Percentiles rank a stretch among this genome's conserved stretches.
Evolutionary conservation across 2,888 invertebrate species (phyloP).

Genomic region (Perdita meconis): DNA sequence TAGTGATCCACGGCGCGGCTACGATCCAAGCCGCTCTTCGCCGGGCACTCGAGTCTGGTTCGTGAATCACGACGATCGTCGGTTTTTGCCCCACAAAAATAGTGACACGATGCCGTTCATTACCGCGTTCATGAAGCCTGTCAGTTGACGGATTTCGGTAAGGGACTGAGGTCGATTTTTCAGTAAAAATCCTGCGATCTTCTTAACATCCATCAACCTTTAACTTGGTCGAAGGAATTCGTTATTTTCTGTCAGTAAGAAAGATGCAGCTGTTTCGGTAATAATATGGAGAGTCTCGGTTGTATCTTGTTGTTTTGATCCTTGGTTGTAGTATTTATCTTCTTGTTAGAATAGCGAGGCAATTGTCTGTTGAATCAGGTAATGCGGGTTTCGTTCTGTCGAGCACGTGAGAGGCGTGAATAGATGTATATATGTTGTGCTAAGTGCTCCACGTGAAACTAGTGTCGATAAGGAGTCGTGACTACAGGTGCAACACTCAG

Average conservation of each 20-base stretch:
- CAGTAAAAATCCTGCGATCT: background rate
- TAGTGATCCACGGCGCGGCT: constrained; percentile 60
- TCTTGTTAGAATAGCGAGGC: background rate
- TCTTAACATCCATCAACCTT: too few relatives aligned
- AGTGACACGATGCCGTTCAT: constrained; percentile 43
- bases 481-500: constrained; percentile 52
- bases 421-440: background rate
- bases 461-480: constrained; percentile 45
- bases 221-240: background rate
- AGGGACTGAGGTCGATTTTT: constrained; percentile 21
- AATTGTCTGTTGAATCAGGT: background rate
- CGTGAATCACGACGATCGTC: constrained; percentile 57
- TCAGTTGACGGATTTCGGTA: constrained; percentile 51
- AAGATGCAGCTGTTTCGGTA: background rate
- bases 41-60: constrained; percentile 52
- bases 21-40: constrained; percentile 53
- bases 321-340: background rate
- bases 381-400: background rate
- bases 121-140: background rate
- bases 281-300: background rate
- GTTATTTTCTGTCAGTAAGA: background rate
- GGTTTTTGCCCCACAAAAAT: constrained; percentile 25
- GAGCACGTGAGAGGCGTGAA: constrained; percentile 11
- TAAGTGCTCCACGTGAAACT: constrained; percentile 11
- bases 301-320: background rate